Conservation (phyloP, 2,797 vertebrate genomes). For the Rhodeus uyekii region DNA sequence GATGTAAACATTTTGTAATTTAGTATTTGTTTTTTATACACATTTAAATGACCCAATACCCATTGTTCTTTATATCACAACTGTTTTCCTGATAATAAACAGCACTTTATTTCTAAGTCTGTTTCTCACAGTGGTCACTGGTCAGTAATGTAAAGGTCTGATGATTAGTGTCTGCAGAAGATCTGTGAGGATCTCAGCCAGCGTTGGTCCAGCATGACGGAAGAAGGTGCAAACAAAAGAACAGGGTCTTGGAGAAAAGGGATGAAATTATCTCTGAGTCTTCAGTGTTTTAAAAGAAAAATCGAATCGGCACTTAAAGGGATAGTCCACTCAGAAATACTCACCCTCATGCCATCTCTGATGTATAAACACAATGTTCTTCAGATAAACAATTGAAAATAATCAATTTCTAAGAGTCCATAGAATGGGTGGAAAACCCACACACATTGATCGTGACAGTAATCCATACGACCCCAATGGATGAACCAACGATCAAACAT, state of each 20-base stretch:
- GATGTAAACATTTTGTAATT: slow-evolving; percentile 6
- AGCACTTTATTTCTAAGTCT: slow-evolving; percentile 7
- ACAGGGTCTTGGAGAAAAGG: neutral
- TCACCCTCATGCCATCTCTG: neutral
- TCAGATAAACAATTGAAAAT: neutral
- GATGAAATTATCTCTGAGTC: neutral
- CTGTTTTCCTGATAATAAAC: neutral
- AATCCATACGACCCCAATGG: no score
- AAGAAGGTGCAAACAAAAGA: neutral
- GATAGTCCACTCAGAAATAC: neutral
- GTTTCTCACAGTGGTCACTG: neutral
- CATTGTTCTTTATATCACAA: neutral
- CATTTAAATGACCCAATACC: neutral
- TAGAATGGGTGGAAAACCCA: no score
- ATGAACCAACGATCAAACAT: no score
- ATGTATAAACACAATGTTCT: no score
- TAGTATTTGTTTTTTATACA: neutral
- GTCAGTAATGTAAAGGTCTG: neutral
- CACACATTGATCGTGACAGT: no score
- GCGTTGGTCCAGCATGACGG: neutral
- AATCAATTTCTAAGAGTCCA: neutral
- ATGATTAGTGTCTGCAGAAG: neutral
- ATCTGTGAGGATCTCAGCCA: neutral
- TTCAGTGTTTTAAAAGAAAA: neutral
- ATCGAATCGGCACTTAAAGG: no score